These are phyloP conservation scores for Struthidea cinerea DNA, from an alignment of 2,113 vertebrate genomes.

Conservation along the genomic window DNA sequence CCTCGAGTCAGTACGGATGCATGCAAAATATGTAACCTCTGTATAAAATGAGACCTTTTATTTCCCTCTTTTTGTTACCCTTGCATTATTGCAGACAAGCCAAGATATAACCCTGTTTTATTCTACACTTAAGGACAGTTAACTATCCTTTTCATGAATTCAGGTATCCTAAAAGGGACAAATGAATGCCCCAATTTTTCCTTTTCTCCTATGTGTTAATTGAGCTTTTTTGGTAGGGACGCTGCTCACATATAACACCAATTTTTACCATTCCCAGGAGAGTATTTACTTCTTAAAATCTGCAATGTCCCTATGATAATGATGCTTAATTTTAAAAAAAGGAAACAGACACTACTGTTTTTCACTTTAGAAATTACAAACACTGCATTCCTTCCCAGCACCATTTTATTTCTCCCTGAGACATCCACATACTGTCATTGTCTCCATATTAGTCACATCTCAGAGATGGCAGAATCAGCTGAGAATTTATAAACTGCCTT, in stretches of 20 bases:
- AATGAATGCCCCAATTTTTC: background rate
- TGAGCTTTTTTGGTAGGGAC: background rate
- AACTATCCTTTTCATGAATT: background rate
- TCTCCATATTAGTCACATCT: background rate
- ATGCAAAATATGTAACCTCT: background rate
- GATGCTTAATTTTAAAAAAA: background rate
- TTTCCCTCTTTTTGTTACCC: background rate
- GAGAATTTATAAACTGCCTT: slow-evolving; percentile 15
- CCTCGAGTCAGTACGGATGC: background rate
- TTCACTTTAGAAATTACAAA: background rate
- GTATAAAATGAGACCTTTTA: background rate
- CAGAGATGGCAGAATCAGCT: background rate
- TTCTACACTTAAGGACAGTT: background rate
- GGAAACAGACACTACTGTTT: background rate
- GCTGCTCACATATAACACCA: background rate
- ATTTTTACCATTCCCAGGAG: background rate
- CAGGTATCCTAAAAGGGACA: background rate
- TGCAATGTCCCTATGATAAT: background rate
- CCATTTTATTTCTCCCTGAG: background rate
- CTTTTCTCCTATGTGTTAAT: background rate
- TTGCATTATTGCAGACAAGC: background rate
- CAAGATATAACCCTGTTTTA: background rate
- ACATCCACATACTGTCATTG: background rate
- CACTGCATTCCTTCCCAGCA: background rate
- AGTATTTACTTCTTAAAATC: background rate